Conservation (phyloP, 1,140 invertebrate species). For the Cherax destructor region DNA sequence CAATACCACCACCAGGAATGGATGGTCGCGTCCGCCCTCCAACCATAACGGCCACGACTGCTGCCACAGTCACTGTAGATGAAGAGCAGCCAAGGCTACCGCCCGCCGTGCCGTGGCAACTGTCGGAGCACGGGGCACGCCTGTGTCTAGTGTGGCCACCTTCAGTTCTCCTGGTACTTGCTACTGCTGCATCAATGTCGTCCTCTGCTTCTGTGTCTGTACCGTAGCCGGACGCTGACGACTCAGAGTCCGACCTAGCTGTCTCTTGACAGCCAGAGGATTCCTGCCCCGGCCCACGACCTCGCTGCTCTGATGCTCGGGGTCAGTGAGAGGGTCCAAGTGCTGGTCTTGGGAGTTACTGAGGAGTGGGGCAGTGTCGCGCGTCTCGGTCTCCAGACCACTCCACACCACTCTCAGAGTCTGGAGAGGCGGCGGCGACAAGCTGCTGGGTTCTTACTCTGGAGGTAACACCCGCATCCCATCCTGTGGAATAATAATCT, state of each 20-base stretch:
- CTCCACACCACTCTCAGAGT: slow-evolving; percentile 38
- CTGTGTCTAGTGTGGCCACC: slow-evolving; percentile 44
- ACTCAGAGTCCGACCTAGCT: slow-evolving; percentile 7
- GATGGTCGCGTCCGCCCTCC: background rate
- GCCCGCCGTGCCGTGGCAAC: slow-evolving; percentile 25
- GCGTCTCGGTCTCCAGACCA: slow-evolving; percentile 7
- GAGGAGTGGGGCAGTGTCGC: slow-evolving; percentile 25
- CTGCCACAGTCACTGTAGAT: background rate
- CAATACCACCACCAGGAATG: slow-evolving; percentile 5
- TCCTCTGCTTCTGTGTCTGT: slow-evolving; percentile 42
- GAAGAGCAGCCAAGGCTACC: slow-evolving; percentile 10
- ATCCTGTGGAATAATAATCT: slow-evolving; percentile 3
- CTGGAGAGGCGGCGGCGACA: slow-evolving; percentile 1
- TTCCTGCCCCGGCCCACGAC: background rate
- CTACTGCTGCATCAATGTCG: slow-evolving; percentile 59
- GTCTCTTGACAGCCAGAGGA: background rate
- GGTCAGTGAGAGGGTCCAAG: background rate
- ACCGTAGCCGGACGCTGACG: slow-evolving; percentile 28
- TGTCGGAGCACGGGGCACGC: slow-evolving; percentile 10
- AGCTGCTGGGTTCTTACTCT: background rate
- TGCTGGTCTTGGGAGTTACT: slow-evolving; percentile 3
- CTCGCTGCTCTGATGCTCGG: background rate
- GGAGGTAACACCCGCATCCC: slow-evolving; percentile 41
- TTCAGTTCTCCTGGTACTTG: slow-evolving; percentile 49
- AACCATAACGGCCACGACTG: slow-evolving; percentile 29